phyloP scores from a whole-genome alignment of 2,888 invertebrate species.

The Eulithis testata region DNA sequence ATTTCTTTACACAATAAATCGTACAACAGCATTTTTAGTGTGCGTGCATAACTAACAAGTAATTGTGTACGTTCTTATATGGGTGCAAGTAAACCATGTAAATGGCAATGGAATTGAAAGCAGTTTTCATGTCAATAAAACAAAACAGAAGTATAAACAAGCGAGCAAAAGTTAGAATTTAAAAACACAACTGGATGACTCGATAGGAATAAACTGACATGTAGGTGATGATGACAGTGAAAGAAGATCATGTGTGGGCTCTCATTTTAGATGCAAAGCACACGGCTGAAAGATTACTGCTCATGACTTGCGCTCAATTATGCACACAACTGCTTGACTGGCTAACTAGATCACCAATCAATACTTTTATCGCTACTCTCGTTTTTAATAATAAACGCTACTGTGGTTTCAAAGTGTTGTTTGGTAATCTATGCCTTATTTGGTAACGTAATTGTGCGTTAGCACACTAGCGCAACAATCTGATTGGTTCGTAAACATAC shows the following conservation, averaged over 20 bases:
- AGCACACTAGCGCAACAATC: conserved; percentile 83
- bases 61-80: conserved; percentile 42
- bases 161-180: conserved; percentile 62
- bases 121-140: conserved; percentile 47
- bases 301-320: conserved; percentile 67
- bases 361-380: conserved; percentile 46
- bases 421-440: conserved; percentile 52
- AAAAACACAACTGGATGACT: conserved; percentile 54
- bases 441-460: conserved; percentile 79
- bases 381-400: conserved; percentile 17
- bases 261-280: conserved; percentile 58
- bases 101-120: conserved; percentile 55
- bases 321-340: conserved; percentile 66
- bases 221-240: conserved; percentile 47
- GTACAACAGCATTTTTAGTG: conserved; percentile 43
- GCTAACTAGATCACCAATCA: conserved; percentile 66
- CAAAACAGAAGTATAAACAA: conserved; percentile 53
- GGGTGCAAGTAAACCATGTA: conserved; percentile 52
- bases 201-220: conserved; percentile 49
- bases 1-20: conserved; percentile 4
- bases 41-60: conserved; percentile 44
- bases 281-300: conserved; percentile 62
- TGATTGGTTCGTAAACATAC: conserved; percentile 81
- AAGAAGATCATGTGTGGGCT: conserved; percentile 46
- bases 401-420: conserved; percentile 31